Conservation (phyloP, 2,113 vertebrate species). For the Ancistrus triradiatus region DNA sequence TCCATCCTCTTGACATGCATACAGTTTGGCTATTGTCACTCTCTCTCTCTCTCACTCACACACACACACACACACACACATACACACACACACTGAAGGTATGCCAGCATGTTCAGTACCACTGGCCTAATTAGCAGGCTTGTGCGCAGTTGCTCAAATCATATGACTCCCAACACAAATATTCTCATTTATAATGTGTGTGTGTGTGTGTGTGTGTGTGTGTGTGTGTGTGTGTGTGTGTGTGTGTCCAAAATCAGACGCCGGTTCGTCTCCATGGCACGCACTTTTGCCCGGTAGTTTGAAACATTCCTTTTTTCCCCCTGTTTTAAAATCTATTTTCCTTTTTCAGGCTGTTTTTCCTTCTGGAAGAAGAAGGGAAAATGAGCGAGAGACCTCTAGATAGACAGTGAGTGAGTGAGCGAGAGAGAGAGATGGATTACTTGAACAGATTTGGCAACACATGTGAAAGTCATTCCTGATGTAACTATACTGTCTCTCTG, state of each 20-base stretch:
- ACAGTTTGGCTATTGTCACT: no score
- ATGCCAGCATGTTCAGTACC: neutral
- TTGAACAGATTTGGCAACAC: constrained; percentile 59
- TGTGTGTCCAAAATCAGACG: constrained; percentile 18
- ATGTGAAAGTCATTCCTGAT: constrained; percentile 61
- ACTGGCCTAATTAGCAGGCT: constrained; percentile 6
- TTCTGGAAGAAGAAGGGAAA: no score
- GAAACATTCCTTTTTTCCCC: constrained; percentile 44
- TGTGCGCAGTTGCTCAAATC: neutral
- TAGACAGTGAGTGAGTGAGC: no score
- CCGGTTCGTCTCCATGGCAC: constrained; percentile 53
- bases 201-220: constrained; percentile 6
- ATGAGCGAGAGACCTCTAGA: no score
- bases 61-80: constrained; percentile 18
- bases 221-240: constrained; percentile 10
- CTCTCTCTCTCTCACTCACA: constrained; percentile 9
- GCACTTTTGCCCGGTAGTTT: constrained; percentile 42
- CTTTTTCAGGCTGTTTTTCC: constrained; percentile 38
- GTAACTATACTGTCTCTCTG: neutral
- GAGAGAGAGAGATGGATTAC: no score
- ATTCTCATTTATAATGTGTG: constrained; percentile 14
- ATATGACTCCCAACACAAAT: constrained; percentile 20
- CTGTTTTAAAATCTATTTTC: no score
- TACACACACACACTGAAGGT: neutral
- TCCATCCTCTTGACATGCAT: no score